phyloP scores from a whole-genome alignment of 2,113 vertebrate genomes.

The Dicerorhinus sumatrensis region DNA sequence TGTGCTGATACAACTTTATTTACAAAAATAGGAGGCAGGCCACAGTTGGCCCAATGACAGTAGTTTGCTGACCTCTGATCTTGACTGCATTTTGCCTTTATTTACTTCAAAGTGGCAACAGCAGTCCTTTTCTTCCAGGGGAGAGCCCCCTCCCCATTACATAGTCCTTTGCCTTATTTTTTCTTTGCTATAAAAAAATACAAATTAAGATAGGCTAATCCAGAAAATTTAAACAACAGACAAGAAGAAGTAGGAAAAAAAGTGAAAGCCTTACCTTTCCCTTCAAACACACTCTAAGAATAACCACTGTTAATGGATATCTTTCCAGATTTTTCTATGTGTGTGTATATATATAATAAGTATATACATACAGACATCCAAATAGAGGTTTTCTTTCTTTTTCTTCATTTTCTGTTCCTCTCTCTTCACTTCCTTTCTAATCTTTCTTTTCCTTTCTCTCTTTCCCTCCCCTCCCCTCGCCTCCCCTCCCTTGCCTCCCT shows the following conservation, averaged over 20 bases:
- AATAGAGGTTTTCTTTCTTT: background rate
- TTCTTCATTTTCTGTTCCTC: too few relatives aligned
- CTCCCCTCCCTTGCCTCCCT: rapidly evolving
- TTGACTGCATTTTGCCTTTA: background rate
- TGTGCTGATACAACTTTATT: background rate
- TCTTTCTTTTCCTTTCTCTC: too few relatives aligned
- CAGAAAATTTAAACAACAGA: background rate
- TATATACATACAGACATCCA: background rate
- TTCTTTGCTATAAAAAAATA: background rate
- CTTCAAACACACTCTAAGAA: background rate
- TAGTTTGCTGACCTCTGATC: background rate
- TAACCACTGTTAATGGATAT: background rate
- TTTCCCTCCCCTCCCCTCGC: rapidly evolving
- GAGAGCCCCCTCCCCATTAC: background rate
- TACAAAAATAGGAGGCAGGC: background rate
- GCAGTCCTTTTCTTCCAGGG: background rate
- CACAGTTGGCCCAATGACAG: rapidly evolving
- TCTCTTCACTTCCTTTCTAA: too few relatives aligned
- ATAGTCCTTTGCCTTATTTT: background rate
- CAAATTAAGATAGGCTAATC: background rate
- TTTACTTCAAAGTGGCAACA: background rate
- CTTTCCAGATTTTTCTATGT: background rate
- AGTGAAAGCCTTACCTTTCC: background rate
- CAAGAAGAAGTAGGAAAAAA: background rate
- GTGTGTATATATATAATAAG: background rate